Evolutionary conservation across 2,888 invertebrate species (phyloP).

Genomic region (Endotricha flammealis): DNA sequence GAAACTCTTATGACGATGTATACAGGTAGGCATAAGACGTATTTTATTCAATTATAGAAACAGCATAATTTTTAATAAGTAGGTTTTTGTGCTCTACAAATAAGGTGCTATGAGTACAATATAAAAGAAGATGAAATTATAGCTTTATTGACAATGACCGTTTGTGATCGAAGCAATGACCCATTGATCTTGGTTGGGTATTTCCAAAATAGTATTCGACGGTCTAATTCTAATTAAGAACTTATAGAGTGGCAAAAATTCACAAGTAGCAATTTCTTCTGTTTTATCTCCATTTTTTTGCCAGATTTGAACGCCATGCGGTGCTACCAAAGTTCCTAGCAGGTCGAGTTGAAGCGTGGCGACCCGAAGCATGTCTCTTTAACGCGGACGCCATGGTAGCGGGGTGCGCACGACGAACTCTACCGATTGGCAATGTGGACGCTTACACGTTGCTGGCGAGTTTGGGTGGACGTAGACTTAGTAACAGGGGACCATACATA

Average conservation of each 20-base stretch:
- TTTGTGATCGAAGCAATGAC: too few relatives aligned
- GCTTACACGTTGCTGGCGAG: slow-evolving; percentile 95
- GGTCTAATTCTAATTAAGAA: too few relatives aligned
- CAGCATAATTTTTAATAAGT: too few relatives aligned
- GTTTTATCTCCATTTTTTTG: neutral
- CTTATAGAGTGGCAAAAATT: too few relatives aligned
- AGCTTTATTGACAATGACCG: too few relatives aligned
- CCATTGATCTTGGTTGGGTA: too few relatives aligned
- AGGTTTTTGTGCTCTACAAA: too few relatives aligned
- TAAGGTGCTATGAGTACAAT: too few relatives aligned
- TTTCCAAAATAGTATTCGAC: too few relatives aligned
- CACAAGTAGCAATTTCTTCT: too few relatives aligned
- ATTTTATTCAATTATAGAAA: too few relatives aligned
- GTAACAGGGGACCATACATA: slow-evolving; percentile 82
- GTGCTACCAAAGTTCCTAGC: slow-evolving; percentile 95
- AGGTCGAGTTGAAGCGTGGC: slow-evolving; percentile 93
- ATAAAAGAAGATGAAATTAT: too few relatives aligned
- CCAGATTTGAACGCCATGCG: slow-evolving; percentile 95
- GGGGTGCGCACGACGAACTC: slow-evolving; percentile 91
- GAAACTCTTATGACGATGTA: slow-evolving; percentile 95
- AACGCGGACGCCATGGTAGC: slow-evolving; percentile 92
- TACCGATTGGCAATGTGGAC: slow-evolving; percentile 86
- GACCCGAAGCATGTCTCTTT: slow-evolving; percentile 90
- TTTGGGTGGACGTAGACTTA: slow-evolving; percentile 90
- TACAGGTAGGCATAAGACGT: slow-evolving; percentile 88